A percentile compares a stretch with the other conserved stretches of the same genome.
Evolutionary conservation across 2,888 invertebrate species (phyloP).

Genomic region (Agrochola lota): DNA sequence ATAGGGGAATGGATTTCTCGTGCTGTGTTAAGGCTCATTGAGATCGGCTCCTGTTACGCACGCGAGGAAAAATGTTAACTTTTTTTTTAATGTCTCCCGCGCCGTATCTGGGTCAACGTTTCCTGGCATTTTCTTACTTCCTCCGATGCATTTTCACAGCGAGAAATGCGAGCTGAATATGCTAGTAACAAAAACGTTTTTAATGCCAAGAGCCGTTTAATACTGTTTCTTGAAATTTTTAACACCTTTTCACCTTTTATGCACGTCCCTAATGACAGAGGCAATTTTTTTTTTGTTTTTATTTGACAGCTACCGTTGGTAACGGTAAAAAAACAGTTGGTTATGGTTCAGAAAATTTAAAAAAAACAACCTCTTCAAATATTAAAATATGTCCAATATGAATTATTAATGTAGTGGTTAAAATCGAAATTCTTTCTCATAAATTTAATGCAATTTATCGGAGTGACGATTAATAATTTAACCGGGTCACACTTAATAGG

Average conservation of each 20-base stretch:
- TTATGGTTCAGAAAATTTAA: neutral
- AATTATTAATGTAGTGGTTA: neutral
- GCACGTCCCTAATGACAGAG: conserved; percentile 15
- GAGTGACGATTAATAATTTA: conserved; percentile 75
- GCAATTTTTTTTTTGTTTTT: neutral
- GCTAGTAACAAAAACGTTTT: conserved; percentile 43
- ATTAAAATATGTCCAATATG: neutral
- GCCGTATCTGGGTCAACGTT: conserved; percentile 72
- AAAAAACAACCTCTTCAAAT: neutral
- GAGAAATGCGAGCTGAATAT: conserved; percentile 57
- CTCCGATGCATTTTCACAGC: conserved; percentile 64
- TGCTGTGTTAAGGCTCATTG: conserved; percentile 61
- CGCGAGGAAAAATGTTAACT: conserved; percentile 71
- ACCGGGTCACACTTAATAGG: conserved; percentile 77
- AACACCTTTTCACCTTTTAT: conserved; percentile 16
- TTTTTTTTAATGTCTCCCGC: conserved; percentile 57
- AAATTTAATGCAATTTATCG: conserved; percentile 69
- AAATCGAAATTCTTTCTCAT: conserved; percentile 34
- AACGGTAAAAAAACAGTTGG: too few relatives aligned
- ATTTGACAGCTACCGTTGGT: neutral
- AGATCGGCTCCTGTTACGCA: conserved; percentile 72
- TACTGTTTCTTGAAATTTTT: conserved; percentile 14
- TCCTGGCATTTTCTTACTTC: conserved; percentile 66
- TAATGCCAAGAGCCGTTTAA: conserved; percentile 34
- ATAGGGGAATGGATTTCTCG: conserved; percentile 68